Base-by-base conservation (phyloP, 2,113 vertebrate species). In the Aegotheles bennettii region DNA sequence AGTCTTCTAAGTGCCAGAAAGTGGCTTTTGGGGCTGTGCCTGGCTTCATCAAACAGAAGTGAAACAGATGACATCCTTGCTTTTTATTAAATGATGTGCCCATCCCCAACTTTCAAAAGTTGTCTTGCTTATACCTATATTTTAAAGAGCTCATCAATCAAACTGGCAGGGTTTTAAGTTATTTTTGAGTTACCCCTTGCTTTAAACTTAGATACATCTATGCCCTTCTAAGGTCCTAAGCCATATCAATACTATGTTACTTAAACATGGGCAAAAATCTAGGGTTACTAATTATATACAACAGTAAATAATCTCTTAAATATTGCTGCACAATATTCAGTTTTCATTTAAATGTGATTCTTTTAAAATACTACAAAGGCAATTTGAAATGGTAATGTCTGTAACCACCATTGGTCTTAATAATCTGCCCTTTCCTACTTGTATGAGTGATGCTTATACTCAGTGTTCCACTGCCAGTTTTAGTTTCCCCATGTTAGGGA, bases 301-400 rank as follows among this genome's bases (percentile, higher is more conserved):
- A 54, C 24, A 43, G 10, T 63, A 96, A 95, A 77, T 65, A 65
- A 68, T 8, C 20, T 74, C 73, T 93, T 79, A 84, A 94, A 63
- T 78, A 78, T 36, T 76, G 33, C 70, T 77, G 31, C 60, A 88
- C 42, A 65, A 17, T 1, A 59, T 82, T 64, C 28, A 64, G 45
- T 82, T 83, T 89, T 90, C 51, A 74, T 94, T 94, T 90, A 90
- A 94, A 82, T 15, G 8, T 59, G 38, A 85, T 43, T 50, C 57
- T 94, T 88, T 84, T 95, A 81, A 89, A 96, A 84, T 77, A 92
- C 75, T 60, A 11, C 19, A 81, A 60, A 89, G 25, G 40, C 54
- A 81, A 78, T 61, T 83, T 69, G 59, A 77, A 69, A 25, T 21
- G 14, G 38, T 71, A 84, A 93, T 89, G 45, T 47, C 61, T 67